These are phyloP conservation scores for Lutraria lutraria DNA, from an alignment of 2,888 invertebrate species.

Conservation along the genomic window DNA sequence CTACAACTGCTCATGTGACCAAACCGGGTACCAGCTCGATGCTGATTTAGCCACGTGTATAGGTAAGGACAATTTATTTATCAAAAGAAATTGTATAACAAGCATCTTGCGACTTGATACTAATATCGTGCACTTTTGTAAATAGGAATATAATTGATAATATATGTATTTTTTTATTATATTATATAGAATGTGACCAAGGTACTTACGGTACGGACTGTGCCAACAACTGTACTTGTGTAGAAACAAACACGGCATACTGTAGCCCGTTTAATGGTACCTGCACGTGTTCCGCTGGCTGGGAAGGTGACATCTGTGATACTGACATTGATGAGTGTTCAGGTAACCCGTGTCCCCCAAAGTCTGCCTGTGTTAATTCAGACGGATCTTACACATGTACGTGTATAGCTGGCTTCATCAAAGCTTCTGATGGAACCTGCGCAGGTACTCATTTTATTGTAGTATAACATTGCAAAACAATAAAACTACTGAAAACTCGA, in stretches of 20 bases:
- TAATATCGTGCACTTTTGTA: too few relatives aligned
- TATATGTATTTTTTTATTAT: not conserved
- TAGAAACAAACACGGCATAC: conserved; percentile 32
- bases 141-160: too few relatives aligned
- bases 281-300: conserved; percentile 57
- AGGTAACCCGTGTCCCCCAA: conserved; percentile 40
- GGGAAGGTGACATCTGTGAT: conserved; percentile 42
- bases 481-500: too few relatives aligned
- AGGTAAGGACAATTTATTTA: conserved; percentile 38
- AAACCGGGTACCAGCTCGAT: conserved; percentile 94
- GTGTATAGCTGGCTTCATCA: conserved; percentile 56
- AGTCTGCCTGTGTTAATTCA: conserved; percentile 57
- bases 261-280: conserved; percentile 43
- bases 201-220: conserved; percentile 55
- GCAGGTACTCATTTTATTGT: conserved; percentile 11
- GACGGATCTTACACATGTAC: conserved; percentile 57
- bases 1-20: conserved; percentile 84
- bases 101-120: too few relatives aligned
- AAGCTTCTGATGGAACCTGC: conserved; percentile 41
- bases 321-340: conserved; percentile 52
- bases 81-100: too few relatives aligned
- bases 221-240: conserved; percentile 44
- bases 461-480: not conserved
- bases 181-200: conserved; percentile 27
- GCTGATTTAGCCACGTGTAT: conserved; percentile 49